Conservation (phyloP, 2,797 vertebrate genomes). For the Cyprinella venusta region DNA sequence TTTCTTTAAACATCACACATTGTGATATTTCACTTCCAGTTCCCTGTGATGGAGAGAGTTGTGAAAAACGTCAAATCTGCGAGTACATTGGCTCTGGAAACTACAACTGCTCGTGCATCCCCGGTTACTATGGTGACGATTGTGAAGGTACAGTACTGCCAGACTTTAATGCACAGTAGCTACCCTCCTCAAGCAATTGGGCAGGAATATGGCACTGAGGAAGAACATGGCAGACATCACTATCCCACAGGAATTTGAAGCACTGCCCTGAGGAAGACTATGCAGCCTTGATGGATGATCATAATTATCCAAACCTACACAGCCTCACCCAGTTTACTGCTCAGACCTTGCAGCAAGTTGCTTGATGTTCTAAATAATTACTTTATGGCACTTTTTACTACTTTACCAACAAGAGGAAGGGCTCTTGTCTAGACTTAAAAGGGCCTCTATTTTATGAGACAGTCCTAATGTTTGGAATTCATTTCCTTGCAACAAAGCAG, state of each 20-base stretch:
- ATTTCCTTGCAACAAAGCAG: conserved; percentile 71
- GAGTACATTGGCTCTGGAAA: conserved; percentile 72
- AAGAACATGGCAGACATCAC: conserved; percentile 51
- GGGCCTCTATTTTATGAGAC: conserved; percentile 73
- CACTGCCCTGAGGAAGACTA: conserved; percentile 71
- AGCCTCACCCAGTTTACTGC: conserved; percentile 75
- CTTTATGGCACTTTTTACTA: conserved; percentile 79
- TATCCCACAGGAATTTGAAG: conserved; percentile 78
- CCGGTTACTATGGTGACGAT: conserved; percentile 80
- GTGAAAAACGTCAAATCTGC: conserved; percentile 75
- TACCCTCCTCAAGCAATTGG: conserved; percentile 53
- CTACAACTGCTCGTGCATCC: conserved; percentile 81
- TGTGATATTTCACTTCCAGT: conserved; percentile 51
- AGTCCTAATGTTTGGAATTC: conserved; percentile 74
- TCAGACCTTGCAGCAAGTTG: conserved; percentile 63
- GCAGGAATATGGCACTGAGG: conserved; percentile 56
- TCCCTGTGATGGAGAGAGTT: conserved; percentile 72
- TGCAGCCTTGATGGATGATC: conserved; percentile 74
- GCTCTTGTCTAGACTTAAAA: conserved; percentile 82
- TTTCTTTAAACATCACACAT: background rate
- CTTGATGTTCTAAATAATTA: conserved; percentile 79
- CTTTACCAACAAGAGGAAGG: conserved; percentile 82
- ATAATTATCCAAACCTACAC: conserved; percentile 77
- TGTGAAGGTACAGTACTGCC: conserved; percentile 78
- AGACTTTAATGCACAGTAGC: conserved; percentile 63